Percentiles rank a stretch among this genome's conserved stretches.
These are phyloP conservation scores for Amphipoea lucens DNA, from an alignment of 2,888 invertebrate genomes.

Conservation along the genomic window DNA sequence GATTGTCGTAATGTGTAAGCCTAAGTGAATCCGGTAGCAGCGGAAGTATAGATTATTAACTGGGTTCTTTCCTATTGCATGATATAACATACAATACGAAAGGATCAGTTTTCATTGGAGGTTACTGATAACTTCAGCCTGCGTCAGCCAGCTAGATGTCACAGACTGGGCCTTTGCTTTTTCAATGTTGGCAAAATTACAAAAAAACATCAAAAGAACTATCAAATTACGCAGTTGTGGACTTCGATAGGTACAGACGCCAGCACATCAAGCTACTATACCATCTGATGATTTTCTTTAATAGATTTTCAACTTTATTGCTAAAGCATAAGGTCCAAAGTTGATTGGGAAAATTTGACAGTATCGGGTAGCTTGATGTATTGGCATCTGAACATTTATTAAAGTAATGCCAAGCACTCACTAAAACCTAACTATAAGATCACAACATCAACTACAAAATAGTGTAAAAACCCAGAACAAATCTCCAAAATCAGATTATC, in stretches of 20 bases:
- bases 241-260: background rate
- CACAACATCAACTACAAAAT: background rate
- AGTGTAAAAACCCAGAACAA: background rate
- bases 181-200: background rate
- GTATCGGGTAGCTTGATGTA: too few species aligned
- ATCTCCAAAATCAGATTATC: background rate
- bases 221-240: background rate
- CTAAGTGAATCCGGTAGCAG: too few species aligned
- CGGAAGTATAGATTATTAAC: too few species aligned
- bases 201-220: background rate
- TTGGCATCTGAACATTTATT: too few species aligned
- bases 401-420: background rate
- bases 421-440: background rate
- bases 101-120: background rate
- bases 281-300: too few species aligned
- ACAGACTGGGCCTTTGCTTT: too few species aligned
- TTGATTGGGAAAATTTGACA: too few species aligned
- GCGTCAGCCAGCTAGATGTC: background rate
- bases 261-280: too few species aligned
- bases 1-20: background rate
- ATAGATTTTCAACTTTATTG: too few species aligned
- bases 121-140: too few species aligned
- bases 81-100: background rate
- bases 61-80: background rate
- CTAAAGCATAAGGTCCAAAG: too few species aligned